phyloP scores from a whole-genome alignment of 2,113 vertebrate genomes.

The Sebastes schlegelii region DNA sequence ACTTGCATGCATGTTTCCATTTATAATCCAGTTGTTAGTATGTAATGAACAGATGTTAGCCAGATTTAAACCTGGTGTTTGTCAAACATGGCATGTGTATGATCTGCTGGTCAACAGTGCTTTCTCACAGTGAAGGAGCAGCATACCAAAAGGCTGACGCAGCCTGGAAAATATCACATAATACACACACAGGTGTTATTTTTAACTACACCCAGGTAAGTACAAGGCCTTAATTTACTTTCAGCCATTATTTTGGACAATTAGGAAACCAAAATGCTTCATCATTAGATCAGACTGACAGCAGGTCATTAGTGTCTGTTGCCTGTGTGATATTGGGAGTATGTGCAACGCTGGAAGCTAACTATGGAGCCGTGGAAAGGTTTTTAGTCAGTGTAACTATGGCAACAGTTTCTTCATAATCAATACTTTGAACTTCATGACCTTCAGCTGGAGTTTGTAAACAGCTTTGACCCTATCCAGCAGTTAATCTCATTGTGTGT shows the following conservation, averaged over 20 bases:
- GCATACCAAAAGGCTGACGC: constrained; percentile 12
- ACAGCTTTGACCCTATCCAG: not conserved
- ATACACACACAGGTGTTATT: not conserved
- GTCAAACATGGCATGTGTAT: not conserved
- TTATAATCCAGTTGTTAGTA: not conserved
- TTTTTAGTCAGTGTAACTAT: not conserved
- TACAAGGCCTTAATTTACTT: not conserved
- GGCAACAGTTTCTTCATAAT: not conserved
- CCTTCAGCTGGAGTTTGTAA: not conserved
- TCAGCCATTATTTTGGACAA: not conserved
- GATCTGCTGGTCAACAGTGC: constrained; percentile 1
- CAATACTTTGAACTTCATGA: not conserved
- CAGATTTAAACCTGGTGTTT: not conserved
- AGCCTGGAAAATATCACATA: constrained; percentile 14
- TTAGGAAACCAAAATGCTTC: not conserved
- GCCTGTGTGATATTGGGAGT: not conserved
- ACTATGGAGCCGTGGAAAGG: not conserved
- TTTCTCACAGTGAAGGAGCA: constrained; percentile 9
- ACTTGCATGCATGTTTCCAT: constrained; percentile 3
- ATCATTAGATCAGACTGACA: not conserved
- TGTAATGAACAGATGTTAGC: not conserved
- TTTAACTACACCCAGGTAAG: not conserved
- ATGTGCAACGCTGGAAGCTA: not conserved
- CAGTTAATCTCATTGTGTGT: not conserved
- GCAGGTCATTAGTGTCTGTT: not conserved